A percentile compares a stretch with the other conserved stretches of the same genome.
phyloP scores from a whole-genome alignment of 2,113 vertebrate genomes.

The Istiophorus platypterus region DNA sequence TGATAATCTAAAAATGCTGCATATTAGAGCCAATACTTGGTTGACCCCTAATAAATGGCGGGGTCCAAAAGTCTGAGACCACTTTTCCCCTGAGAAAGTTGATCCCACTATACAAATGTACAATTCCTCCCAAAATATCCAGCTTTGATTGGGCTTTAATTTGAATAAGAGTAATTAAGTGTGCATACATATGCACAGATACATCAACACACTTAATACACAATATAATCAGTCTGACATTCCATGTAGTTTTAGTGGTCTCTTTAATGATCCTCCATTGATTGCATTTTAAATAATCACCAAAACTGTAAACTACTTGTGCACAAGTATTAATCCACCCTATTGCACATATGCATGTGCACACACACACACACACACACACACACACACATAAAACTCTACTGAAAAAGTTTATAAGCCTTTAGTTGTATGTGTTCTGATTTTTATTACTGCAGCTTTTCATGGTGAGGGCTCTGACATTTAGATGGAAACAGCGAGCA shows the following conservation, averaged over 20 bases:
- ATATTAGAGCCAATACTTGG: no score
- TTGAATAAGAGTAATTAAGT: no score
- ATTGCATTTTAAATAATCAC: constrained; percentile 43
- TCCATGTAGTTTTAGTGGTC: constrained; percentile 23
- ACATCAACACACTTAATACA: constrained; percentile 9
- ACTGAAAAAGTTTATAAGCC: constrained; percentile 30
- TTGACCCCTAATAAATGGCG: no score
- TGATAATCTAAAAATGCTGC: no score
- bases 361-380: constrained; percentile 14
- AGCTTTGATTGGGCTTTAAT: no score
- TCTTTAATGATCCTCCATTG: constrained; percentile 36
- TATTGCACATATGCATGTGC: neutral
- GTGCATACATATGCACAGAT: neutral
- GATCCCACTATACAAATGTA: no score
- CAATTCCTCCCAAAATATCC: no score
- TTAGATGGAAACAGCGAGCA: constrained; percentile 55
- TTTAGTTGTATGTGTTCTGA: constrained; percentile 35
- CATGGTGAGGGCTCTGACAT: constrained; percentile 68
- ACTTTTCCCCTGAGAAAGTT: no score
- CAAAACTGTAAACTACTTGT: constrained; percentile 21
- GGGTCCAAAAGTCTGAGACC: no score
- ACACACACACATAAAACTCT: neutral
- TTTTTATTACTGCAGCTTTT: constrained; percentile 58
- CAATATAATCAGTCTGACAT: constrained; percentile 40
- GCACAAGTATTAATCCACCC: neutral